Evolutionary conservation across 1,140 invertebrate genomes (phyloP).

Genomic region (Hyles euphorbiae): DNA sequence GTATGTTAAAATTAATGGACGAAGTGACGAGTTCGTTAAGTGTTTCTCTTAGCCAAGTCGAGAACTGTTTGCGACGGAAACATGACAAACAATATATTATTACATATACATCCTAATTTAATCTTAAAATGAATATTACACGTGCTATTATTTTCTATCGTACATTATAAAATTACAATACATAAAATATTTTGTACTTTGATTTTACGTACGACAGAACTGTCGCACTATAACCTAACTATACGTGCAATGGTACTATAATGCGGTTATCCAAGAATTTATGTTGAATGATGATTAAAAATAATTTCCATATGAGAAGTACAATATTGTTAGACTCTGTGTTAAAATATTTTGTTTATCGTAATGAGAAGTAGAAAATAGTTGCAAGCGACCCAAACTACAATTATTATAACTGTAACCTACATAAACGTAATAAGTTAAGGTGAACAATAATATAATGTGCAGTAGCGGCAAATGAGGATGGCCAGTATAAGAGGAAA

Average conservation of each 20-base stretch:
- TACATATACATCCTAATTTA: slow-evolving; percentile 52
- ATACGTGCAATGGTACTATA: slow-evolving; percentile 28
- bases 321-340: slow-evolving; percentile 62
- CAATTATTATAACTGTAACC: too few relatives aligned
- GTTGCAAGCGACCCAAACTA: too few relatives aligned
- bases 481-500: slow-evolving; percentile 16
- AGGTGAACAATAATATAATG: neutral
- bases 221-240: slow-evolving; percentile 59
- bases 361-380: slow-evolving; percentile 2
- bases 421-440: neutral
- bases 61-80: slow-evolving; percentile 72
- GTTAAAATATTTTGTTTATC: slow-evolving; percentile 2
- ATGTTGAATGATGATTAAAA: slow-evolving; percentile 38
- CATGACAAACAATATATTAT: slow-evolving; percentile 65
- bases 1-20: slow-evolving; percentile 73
- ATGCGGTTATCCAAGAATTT: slow-evolving; percentile 18
- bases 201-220: slow-evolving; percentile 55
- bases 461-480: slow-evolving; percentile 20
- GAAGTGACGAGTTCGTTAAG: slow-evolving; percentile 73
- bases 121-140: slow-evolving; percentile 69
- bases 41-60: slow-evolving; percentile 66
- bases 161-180: slow-evolving; percentile 71
- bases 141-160: slow-evolving; percentile 64
- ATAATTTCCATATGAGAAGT: slow-evolving; percentile 56
- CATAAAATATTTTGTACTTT: slow-evolving; percentile 75